Conservation (phyloP, 1,140 invertebrate species). For the Solenopsis invicta region DNA sequence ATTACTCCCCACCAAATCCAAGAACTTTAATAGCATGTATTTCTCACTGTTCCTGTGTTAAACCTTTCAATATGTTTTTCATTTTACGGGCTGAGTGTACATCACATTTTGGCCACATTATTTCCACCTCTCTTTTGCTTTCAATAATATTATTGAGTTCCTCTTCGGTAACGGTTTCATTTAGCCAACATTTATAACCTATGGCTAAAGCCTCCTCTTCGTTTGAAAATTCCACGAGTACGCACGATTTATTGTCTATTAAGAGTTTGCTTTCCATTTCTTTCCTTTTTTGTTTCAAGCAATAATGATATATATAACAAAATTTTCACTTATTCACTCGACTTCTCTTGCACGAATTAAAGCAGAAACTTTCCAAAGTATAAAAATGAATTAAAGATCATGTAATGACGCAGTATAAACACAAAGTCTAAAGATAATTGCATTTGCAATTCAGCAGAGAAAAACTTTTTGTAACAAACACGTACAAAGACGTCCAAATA, state of each 20-base stretch:
- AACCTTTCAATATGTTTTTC: neutral
- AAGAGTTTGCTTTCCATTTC: neutral
- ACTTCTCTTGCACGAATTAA: too few relatives aligned
- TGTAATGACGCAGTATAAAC: too few relatives aligned
- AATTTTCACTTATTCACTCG: too few relatives aligned
- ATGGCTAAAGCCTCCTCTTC: neutral
- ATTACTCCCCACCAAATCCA: slow-evolving; percentile 2
- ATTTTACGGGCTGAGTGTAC: neutral
- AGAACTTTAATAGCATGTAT: neutral
- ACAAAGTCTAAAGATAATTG: too few relatives aligned
- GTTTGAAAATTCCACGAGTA: neutral
- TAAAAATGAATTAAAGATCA: too few relatives aligned
- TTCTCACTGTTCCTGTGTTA: neutral
- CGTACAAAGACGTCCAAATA: too few relatives aligned
- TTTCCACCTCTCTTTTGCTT: neutral
- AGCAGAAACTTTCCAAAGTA: too few relatives aligned
- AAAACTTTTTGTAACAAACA: too few relatives aligned
- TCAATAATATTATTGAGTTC: neutral
- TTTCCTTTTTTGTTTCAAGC: neutral
- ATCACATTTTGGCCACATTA: neutral
- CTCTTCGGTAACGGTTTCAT: neutral
- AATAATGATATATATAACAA: too few relatives aligned
- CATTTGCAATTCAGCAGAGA: too few relatives aligned
- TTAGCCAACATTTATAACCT: neutral
- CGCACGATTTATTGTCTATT: slow-evolving; percentile 5